Evolutionary conservation across 2,113 vertebrate genomes (phyloP).

Genomic region (Zapus hudsonius): DNA sequence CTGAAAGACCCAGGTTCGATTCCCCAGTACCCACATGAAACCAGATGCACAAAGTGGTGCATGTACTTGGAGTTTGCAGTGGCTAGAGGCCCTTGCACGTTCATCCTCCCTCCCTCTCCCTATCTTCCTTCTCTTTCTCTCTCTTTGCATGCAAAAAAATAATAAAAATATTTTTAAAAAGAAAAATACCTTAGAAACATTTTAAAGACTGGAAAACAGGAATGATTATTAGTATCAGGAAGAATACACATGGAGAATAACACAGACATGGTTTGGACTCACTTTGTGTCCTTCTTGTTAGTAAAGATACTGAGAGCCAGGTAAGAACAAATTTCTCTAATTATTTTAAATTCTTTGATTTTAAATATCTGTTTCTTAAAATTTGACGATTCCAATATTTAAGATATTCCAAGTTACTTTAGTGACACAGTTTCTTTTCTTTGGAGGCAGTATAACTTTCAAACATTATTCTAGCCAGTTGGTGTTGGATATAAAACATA

Average conservation of each 20-base stretch:
- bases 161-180: no score
- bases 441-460: not conserved
- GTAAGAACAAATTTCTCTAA: not conserved
- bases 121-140: no score
- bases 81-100: no score
- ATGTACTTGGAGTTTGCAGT: no score
- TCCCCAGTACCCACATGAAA: no score
- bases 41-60: no score
- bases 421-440: not conserved
- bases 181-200: not conserved
- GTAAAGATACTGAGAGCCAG: not conserved
- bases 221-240: not conserved
- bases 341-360: not conserved
- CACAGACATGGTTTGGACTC: not conserved
- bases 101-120: no score
- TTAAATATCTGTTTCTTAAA: slow-evolving; percentile 3
- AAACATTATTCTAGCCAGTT: not conserved
- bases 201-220: not conserved
- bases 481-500: not conserved
- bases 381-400: not conserved
- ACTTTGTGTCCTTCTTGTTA: not conserved
- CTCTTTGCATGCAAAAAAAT: no score
- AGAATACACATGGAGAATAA: not conserved
- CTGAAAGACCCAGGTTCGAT: not conserved
- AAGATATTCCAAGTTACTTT: not conserved